Percentiles rank a stretch among this genome's conserved stretches.
Conservation (phyloP, 1,140 invertebrate genomes). For the Nephotettix cincticeps region DNA sequence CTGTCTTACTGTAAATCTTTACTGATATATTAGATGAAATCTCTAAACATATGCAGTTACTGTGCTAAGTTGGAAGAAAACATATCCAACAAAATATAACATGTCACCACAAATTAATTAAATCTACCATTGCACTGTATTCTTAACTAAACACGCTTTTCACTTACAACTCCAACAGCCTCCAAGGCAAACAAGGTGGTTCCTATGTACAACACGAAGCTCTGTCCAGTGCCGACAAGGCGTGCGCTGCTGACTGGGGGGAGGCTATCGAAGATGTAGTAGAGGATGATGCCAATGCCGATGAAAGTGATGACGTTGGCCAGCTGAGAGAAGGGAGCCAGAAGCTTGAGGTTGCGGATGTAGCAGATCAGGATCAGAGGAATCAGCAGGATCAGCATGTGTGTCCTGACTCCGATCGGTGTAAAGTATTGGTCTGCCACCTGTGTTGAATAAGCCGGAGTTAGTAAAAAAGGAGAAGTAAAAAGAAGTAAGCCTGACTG, state of each 20-base stretch:
- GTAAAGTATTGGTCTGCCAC: constrained; percentile 49
- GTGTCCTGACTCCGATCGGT: constrained; percentile 49
- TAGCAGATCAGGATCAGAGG: constrained; percentile 70
- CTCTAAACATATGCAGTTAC: too few relatives aligned
- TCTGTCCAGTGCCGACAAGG: constrained; percentile 54
- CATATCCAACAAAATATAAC: too few relatives aligned
- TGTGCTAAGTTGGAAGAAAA: too few relatives aligned
- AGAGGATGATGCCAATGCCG: constrained; percentile 68
- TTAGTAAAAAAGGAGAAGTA: neutral
- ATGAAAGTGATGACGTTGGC: constrained; percentile 73
- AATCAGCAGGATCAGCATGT: constrained; percentile 63
- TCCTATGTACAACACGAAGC: constrained; percentile 77
- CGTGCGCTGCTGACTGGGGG: constrained; percentile 57
- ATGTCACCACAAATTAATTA: too few relatives aligned
- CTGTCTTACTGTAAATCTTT: too few relatives aligned
- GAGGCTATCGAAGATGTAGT: constrained; percentile 61
- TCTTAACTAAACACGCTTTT: too few relatives aligned
- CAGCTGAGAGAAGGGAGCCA: constrained; percentile 77
- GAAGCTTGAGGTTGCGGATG: constrained; percentile 72
- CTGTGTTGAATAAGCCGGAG: constrained; percentile 38
- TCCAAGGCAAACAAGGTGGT: constrained; percentile 87
- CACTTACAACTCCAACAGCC: constrained; percentile 81
- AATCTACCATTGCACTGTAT: too few relatives aligned
- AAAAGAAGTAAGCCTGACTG: too few relatives aligned
- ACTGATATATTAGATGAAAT: too few relatives aligned